phyloP scores from a whole-genome alignment of 2,797 vertebrate genomes.

The Tapirus indicus region DNA sequence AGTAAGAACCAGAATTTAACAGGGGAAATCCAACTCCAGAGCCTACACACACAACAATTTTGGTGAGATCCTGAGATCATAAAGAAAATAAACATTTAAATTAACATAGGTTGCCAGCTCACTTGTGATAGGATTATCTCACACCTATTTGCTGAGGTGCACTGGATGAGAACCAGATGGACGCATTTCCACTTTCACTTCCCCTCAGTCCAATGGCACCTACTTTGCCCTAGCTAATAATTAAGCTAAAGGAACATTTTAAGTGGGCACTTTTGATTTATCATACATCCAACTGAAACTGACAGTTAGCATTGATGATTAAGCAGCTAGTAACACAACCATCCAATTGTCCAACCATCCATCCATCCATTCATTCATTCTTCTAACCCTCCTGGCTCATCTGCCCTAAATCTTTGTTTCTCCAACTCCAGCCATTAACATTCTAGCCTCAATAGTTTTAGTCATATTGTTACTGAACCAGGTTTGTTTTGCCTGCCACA shows the following conservation, averaged over 20 bases:
- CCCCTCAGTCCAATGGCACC: not conserved
- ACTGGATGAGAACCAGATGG: not conserved
- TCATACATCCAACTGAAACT: not conserved
- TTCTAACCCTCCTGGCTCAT: not conserved
- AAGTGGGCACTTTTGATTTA: not conserved
- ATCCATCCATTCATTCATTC: not conserved
- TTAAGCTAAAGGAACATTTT: not conserved
- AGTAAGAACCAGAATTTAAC: not conserved
- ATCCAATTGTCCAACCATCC: not conserved
- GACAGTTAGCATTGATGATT: no score
- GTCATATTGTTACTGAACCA: no score
- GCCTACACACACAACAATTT: not conserved
- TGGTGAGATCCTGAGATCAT: constrained; percentile 3
- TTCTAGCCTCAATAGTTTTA: not conserved
- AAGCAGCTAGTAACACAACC: no score
- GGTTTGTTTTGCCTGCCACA: no score
- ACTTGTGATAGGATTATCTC: not conserved
- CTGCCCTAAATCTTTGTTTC: not conserved
- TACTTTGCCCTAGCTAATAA: not conserved
- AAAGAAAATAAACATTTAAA: not conserved
- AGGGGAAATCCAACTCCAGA: not conserved
- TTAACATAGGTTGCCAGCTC: not conserved
- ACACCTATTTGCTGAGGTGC: not conserved
- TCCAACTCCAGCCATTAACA: not conserved
- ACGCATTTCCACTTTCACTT: not conserved